These are phyloP conservation scores for Tauraco hartlaubi DNA, from an alignment of 2,797 vertebrate genomes.

Conservation along the genomic window DNA sequence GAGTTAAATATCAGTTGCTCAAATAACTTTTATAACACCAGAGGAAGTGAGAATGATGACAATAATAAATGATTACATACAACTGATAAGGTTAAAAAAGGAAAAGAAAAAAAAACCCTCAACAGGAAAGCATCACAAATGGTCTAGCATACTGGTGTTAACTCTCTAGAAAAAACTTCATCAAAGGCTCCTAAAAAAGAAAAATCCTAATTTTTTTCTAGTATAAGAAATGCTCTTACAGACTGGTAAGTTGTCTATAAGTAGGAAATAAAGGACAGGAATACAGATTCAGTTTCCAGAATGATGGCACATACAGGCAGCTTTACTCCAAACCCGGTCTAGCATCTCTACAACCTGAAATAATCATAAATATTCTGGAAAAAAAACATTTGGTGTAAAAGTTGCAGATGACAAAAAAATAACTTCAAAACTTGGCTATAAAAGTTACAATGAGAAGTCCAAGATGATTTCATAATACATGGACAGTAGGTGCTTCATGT, in stretches of 20 bases:
- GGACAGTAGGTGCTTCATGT: background rate
- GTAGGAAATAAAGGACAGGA: background rate
- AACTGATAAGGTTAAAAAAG: background rate
- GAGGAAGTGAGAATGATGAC: background rate
- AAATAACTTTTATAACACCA: background rate
- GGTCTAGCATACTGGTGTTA: background rate
- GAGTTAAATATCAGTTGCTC: background rate
- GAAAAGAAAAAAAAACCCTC: background rate
- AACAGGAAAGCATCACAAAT: background rate
- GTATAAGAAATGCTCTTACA: background rate
- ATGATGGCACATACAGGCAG: background rate
- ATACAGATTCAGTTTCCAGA: background rate
- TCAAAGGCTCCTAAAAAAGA: background rate
- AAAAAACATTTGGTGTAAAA: background rate
- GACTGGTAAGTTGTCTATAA: background rate
- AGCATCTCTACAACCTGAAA: background rate
- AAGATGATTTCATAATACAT: background rate
- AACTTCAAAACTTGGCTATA: background rate
- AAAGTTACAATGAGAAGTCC: background rate
- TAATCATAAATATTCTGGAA: background rate
- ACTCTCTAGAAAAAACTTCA: background rate
- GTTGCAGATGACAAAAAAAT: background rate
- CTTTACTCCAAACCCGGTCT: background rate
- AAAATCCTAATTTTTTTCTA: background rate
- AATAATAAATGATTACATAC: background rate